Conservation (phyloP, 2,797 vertebrate genomes). For the Centropyge bicolor region DNA sequence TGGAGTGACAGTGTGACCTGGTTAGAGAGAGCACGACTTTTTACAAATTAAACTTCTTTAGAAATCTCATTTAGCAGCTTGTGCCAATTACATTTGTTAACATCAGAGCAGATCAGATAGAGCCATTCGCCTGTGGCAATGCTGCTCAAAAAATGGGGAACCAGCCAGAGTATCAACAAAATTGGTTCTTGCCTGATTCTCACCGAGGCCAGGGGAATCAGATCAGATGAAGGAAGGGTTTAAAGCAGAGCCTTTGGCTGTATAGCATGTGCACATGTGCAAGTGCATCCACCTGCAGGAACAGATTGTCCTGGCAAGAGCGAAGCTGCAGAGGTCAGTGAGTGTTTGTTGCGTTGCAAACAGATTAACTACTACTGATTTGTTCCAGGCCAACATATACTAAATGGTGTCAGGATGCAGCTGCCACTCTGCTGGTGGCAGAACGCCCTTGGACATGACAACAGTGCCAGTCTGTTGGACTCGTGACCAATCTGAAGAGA, state of each 20-base stretch:
- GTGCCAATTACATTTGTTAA: conserved; percentile 34
- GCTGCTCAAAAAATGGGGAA: background rate
- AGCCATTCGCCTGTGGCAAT: conserved; percentile 16
- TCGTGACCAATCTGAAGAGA: conserved; percentile 23
- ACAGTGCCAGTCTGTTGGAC: conserved; percentile 1
- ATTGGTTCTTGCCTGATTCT: conserved; percentile 28
- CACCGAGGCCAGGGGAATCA: conserved; percentile 20
- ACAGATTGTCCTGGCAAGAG: conserved; percentile 7
- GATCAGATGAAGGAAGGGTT: conserved; percentile 25
- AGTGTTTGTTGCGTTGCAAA: conserved; percentile 24
- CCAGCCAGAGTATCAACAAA: conserved; percentile 10
- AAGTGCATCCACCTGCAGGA: conserved; percentile 17
- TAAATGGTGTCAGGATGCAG: conserved; percentile 34
- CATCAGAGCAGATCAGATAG: conserved; percentile 14
- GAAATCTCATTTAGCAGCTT: conserved; percentile 36
- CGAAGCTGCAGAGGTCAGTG: conserved; percentile 12
- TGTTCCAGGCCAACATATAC: conserved; percentile 18
- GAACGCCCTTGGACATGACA: conserved; percentile 16
- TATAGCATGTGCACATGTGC: conserved; percentile 4
- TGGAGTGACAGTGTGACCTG: conserved; percentile 3
- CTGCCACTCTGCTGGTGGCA: conserved; percentile 24
- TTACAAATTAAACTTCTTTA: background rate
- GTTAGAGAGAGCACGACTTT: background rate
- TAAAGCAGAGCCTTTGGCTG: conserved; percentile 13
- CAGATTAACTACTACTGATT: conserved; percentile 27